Evolutionary conservation across 1,140 invertebrate genomes (phyloP).

Genomic region (Pseudachorutes palmiensis): DNA sequence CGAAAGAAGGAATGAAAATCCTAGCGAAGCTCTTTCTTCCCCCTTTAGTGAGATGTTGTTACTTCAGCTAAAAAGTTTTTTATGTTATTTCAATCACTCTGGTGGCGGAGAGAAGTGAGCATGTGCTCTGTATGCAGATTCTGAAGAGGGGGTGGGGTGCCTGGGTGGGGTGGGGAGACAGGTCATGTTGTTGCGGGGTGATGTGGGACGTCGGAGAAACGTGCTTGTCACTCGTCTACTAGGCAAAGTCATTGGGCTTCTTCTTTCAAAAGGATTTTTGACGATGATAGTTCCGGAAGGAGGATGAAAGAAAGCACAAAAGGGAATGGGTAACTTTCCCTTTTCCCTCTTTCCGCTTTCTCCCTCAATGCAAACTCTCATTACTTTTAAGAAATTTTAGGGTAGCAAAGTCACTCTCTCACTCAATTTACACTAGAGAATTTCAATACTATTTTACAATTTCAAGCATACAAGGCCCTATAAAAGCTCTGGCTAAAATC

Average conservation of each 20-base stretch:
- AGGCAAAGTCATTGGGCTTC: slow-evolving; percentile 5
- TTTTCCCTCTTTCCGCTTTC: slow-evolving; percentile 9
- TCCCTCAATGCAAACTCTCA: not conserved
- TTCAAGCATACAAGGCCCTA: no score
- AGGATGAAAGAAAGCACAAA: slow-evolving; percentile 6
- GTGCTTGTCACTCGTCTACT: slow-evolving; percentile 20
- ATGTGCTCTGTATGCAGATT: not conserved
- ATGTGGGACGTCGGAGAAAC: not conserved
- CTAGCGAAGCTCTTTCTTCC: not conserved
- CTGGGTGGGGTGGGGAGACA: not conserved
- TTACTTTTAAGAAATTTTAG: not conserved
- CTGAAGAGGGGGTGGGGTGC: not conserved
- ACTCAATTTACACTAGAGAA: not conserved
- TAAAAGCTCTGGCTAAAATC: no score
- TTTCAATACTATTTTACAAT: no score
- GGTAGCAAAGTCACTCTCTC: not conserved
- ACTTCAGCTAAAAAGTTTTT: not conserved
- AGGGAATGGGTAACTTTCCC: not conserved
- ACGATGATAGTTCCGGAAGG: slow-evolving; percentile 3
- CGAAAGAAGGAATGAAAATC: not conserved
- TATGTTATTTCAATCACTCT: slow-evolving; percentile 1
- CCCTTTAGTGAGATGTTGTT: not conserved
- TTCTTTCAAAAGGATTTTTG: not conserved
- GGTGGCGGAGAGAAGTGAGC: not conserved
- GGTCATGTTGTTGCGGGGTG: not conserved